Evolutionary conservation across 2,797 vertebrate species (phyloP).

Genomic region (Picus viridis): DNA sequence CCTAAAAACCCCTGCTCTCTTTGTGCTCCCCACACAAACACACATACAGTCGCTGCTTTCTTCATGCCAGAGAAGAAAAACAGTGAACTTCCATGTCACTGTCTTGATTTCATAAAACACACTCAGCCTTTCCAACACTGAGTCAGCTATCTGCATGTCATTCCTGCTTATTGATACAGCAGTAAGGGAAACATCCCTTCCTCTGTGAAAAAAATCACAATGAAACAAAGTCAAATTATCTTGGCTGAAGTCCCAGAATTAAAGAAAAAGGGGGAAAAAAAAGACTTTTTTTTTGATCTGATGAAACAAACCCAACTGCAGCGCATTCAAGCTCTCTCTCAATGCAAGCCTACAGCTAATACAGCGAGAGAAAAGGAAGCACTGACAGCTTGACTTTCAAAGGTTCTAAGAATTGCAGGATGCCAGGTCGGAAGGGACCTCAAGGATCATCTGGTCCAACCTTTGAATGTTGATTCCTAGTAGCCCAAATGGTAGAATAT

Average conservation of each 20-base stretch:
- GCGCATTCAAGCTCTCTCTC: conserved; percentile 9
- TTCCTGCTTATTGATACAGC: conserved; percentile 68
- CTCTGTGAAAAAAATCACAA: conserved; percentile 71
- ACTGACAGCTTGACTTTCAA: background rate
- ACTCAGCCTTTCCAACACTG: conserved; percentile 45
- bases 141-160: conserved; percentile 62
- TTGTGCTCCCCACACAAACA: background rate
- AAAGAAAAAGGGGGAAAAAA: background rate
- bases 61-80: conserved; percentile 46
- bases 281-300: conserved; percentile 54
- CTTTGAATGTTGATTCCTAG: background rate
- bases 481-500: background rate
- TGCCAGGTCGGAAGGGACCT: too few relatives aligned
- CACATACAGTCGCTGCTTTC: conserved; percentile 8
- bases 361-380: background rate
- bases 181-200: conserved; percentile 68
- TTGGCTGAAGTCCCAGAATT: conserved; percentile 55
- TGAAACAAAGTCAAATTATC: conserved; percentile 68
- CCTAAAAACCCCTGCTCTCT: background rate
- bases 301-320: conserved; percentile 5
- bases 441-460: too few relatives aligned
- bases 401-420: background rate
- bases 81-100: conserved; percentile 56
- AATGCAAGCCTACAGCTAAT: background rate
- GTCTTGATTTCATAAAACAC: conserved; percentile 59